These are phyloP conservation scores for Lycaon pictus DNA, from an alignment of 2,113 vertebrate species.

Conservation along the genomic window DNA sequence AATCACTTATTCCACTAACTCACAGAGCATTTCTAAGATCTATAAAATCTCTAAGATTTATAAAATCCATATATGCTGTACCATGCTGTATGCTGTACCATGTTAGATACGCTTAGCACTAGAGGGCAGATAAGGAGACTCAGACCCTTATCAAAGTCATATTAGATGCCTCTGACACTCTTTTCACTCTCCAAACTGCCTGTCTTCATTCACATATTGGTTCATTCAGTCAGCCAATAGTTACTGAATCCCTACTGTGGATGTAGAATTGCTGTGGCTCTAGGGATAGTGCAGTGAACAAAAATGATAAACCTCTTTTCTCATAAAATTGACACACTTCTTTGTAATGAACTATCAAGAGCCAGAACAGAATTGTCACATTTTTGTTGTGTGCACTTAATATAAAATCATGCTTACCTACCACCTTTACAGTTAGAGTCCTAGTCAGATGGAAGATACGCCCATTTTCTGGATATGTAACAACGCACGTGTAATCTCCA, in stretches of 20 bases:
- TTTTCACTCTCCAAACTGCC: background rate
- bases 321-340: background rate
- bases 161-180: background rate
- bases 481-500: constrained; percentile 93
- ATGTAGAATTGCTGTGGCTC: background rate
- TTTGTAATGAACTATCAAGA: background rate
- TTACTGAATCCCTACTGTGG: background rate
- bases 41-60: too few species aligned
- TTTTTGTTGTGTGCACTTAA: background rate
- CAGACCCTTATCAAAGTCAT: background rate
- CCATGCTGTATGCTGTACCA: too few species aligned
- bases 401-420: constrained; percentile 89
- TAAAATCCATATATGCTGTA: too few species aligned
- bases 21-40: background rate
- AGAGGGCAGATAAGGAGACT: background rate
- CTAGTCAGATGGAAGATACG: constrained; percentile 89
- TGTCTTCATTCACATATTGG: background rate
- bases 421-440: constrained; percentile 89
- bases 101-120: background rate
- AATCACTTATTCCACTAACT: background rate
- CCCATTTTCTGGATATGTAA: constrained; percentile 89
- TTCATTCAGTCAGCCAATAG: background rate
- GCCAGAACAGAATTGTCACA: background rate
- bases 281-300: background rate
- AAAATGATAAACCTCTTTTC: background rate